Evolutionary conservation across 2,888 invertebrate genomes (phyloP).

Genomic region (Onchidella celtica): DNA sequence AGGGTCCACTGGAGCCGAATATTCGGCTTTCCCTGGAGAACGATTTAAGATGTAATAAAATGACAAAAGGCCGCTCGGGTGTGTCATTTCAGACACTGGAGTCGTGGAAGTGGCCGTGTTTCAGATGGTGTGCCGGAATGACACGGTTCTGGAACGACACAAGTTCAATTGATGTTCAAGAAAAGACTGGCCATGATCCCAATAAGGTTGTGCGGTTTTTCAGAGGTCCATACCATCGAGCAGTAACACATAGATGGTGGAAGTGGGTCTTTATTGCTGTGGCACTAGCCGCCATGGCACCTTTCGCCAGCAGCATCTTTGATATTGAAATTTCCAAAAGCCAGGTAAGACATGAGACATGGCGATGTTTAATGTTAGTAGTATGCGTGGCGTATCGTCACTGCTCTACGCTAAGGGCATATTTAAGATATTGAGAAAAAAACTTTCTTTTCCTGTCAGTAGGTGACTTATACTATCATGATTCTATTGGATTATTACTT

Average conservation of each 20-base stretch:
- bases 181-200: slow-evolving; percentile 10
- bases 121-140: slow-evolving; percentile 5
- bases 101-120: slow-evolving; percentile 55
- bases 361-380: not conserved
- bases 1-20: no score
- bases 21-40: no score
- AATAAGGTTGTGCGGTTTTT: slow-evolving; percentile 48
- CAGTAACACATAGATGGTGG: slow-evolving; percentile 63
- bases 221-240: slow-evolving; percentile 51
- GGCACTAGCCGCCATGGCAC: slow-evolving; percentile 57
- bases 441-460: no score
- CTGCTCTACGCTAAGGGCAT: no score
- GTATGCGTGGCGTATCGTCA: no score
- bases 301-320: slow-evolving; percentile 67
- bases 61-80: not conserved
- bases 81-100: slow-evolving; percentile 49
- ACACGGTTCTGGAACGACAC: no score
- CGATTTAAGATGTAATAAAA: no score
- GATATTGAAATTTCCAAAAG: slow-evolving; percentile 69
- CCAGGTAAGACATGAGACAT: slow-evolving; percentile 64
- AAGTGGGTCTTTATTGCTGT: slow-evolving; percentile 61
- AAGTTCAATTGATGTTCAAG: not conserved
- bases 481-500: no score
- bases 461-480: no score
- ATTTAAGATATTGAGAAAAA: no score